Evolutionary conservation across 2,888 invertebrate species (phyloP).

Genomic region (Meiosimyza decipiens): DNA sequence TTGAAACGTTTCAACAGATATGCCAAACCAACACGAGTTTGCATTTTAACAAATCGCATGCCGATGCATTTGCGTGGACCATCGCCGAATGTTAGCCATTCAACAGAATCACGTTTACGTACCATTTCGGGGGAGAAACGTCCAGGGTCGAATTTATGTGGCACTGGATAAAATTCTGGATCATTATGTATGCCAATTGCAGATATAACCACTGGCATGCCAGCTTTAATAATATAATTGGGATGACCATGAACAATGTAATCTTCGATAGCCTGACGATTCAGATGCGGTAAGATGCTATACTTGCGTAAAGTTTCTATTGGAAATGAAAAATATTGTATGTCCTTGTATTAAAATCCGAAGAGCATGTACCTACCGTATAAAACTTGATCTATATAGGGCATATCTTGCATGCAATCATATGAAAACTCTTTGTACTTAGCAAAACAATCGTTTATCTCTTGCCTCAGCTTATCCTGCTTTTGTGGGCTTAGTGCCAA

Average conservation of each 20-base stretch:
- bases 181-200: slow-evolving; percentile 71
- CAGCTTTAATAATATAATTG: slow-evolving; percentile 68
- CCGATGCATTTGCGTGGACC: slow-evolving; percentile 51
- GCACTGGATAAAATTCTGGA: slow-evolving; percentile 71
- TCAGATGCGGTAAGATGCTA: slow-evolving; percentile 69
- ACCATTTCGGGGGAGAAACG: slow-evolving; percentile 70
- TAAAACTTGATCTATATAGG: slow-evolving; percentile 64
- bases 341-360: background rate
- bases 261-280: slow-evolving; percentile 68
- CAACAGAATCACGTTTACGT: slow-evolving; percentile 64
- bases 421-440: slow-evolving; percentile 52
- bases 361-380: slow-evolving; percentile 56
- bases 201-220: slow-evolving; percentile 69
- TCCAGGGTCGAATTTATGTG: slow-evolving; percentile 72
- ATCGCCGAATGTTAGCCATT: slow-evolving; percentile 48
- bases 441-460: slow-evolving; percentile 50
- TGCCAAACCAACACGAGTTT: slow-evolving; percentile 45
- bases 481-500: slow-evolving; percentile 54
- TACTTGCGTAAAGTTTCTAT: slow-evolving; percentile 69
- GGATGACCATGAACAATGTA: slow-evolving; percentile 66
- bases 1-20: slow-evolving; percentile 43
- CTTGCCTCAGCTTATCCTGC: slow-evolving; percentile 50
- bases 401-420: slow-evolving; percentile 53
- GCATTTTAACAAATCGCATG: slow-evolving; percentile 52
- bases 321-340: background rate